Evolutionary conservation across 2,888 invertebrate genomes (phyloP).

Genomic region (Eustalomyia histrio): DNA sequence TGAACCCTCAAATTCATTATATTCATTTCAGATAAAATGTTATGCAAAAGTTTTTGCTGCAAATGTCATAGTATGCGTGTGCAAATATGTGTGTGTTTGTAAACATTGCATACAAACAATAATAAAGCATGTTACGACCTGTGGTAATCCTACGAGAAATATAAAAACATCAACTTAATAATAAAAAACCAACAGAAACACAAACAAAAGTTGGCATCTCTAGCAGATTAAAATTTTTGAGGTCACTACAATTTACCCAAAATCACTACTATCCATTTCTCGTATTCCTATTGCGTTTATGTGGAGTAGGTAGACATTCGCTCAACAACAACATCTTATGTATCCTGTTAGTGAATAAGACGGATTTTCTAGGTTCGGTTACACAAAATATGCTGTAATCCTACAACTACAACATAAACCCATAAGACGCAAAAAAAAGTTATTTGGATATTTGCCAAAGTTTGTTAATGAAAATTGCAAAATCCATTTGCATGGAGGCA

Average conservation of each 20-base stretch:
- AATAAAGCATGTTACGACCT: conserved; percentile 31
- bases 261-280: too few species aligned
- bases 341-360: conserved; percentile 41
- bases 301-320: not conserved
- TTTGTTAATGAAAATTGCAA: conserved; percentile 55
- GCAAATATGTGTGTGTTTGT: not conserved
- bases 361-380: conserved; percentile 38
- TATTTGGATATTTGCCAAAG: conserved; percentile 53
- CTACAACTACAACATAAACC: not conserved
- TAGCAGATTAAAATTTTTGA: conserved; percentile 52
- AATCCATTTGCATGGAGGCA: conserved; percentile 41
- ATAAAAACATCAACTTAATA: conserved; percentile 21
- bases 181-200: conserved; percentile 6
- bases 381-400: not conserved
- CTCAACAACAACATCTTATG: not conserved
- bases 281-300: not conserved
- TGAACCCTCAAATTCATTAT: conserved; percentile 14
- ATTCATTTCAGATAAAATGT: not conserved
- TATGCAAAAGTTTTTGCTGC: not conserved
- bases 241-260: conserved; percentile 35
- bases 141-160: conserved; percentile 3
- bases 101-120: conserved; percentile 1
- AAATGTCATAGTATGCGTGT: conserved; percentile 2
- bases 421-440: not conserved
- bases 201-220: conserved; percentile 34